These are phyloP conservation scores for Microvelia longipes DNA, from an alignment of 1,140 invertebrate genomes.

Conservation along the genomic window DNA sequence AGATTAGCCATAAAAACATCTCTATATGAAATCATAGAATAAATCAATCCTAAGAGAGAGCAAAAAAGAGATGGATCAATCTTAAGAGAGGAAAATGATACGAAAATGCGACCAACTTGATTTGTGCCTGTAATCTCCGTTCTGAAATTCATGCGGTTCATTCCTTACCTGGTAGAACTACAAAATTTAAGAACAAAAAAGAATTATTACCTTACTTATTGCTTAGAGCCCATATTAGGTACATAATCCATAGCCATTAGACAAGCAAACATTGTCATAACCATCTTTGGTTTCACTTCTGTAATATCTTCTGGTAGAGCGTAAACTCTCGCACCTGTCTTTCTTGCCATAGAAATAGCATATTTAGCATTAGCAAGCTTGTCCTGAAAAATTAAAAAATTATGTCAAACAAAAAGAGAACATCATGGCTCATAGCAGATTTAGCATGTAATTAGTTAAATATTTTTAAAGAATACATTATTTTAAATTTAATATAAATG, in stretches of 20 bases:
- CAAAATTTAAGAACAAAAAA: not conserved
- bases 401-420: no score
- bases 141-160: not conserved
- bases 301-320: conserved; percentile 98
- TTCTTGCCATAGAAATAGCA: conserved; percentile 92
- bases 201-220: not conserved
- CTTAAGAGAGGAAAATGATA: not conserved
- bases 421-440: no score
- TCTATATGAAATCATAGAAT: no score
- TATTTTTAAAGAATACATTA: not conserved
- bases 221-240: conserved; percentile 54
- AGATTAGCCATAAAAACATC: no score
- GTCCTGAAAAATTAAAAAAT: conserved; percentile 45
- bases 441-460: not conserved
- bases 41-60: no score
- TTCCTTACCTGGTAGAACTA: not conserved
- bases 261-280: conserved; percentile 98
- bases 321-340: conserved; percentile 92
- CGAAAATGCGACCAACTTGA: no score
- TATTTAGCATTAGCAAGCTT: conserved; percentile 94
- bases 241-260: conserved; percentile 93
- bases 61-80: not conserved
- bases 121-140: no score
- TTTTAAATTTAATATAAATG: not conserved
- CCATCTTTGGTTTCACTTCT: conserved; percentile 96